Conservation (phyloP, 2,113 vertebrate species). For the Bubo scandiacus region DNA sequence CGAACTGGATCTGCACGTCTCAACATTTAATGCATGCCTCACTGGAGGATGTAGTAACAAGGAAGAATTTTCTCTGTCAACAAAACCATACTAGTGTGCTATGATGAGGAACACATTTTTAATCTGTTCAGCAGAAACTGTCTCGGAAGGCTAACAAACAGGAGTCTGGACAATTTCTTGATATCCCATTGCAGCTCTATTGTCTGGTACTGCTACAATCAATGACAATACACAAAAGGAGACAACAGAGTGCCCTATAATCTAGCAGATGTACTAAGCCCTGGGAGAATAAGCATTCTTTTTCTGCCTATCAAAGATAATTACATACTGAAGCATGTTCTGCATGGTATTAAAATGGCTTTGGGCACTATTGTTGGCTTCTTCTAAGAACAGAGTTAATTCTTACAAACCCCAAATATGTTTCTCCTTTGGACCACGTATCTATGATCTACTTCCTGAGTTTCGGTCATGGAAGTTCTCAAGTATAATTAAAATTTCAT, state of each 20-base stretch:
- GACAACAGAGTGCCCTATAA: neutral
- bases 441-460: neutral
- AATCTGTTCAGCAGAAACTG: neutral
- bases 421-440: neutral
- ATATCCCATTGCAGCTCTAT: constrained; percentile 16
- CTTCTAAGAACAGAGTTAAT: neutral
- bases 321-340: neutral
- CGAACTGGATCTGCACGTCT: neutral
- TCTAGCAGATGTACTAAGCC: constrained; percentile 23
- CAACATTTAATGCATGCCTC: neutral
- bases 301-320: constrained; percentile 46
- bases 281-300: neutral
- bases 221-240: constrained; percentile 1
- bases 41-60: neutral
- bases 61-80: constrained; percentile 5
- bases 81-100: neutral
- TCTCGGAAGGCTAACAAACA: neutral
- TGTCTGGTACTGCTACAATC: neutral
- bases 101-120: constrained; percentile 14
- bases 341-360: neutral
- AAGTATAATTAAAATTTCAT: neutral
- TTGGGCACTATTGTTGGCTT: neutral
- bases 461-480: neutral
- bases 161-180: neutral
- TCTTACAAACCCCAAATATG: neutral